These are phyloP conservation scores for Clytia hemisphaerica DNA, from an alignment of 30 jellyfish, hydroid and myxozoan species.

Conservation along the genomic window DNA sequence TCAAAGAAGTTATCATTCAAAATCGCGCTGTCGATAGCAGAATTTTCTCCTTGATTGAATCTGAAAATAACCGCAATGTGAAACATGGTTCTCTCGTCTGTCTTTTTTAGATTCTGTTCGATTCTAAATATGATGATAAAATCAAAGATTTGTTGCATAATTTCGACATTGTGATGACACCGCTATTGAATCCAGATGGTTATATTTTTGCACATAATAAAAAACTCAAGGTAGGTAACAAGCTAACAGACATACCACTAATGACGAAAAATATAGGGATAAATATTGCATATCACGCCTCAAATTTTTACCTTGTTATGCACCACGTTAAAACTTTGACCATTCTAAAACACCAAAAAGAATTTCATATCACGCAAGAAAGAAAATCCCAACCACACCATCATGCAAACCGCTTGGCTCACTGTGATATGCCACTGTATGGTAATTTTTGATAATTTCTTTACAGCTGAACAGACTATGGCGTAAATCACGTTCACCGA, in stretches of 20 bases:
- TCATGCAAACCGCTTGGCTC: too few species aligned
- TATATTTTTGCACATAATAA: slow-evolving; percentile 34
- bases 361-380: too few species aligned
- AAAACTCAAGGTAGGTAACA: slow-evolving; percentile 39
- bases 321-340: too few species aligned
- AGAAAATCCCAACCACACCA: too few species aligned
- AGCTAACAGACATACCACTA: too few species aligned
- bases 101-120: slow-evolving; percentile 53
- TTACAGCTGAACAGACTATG: slow-evolving; percentile 46
- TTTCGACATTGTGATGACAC: slow-evolving; percentile 56
- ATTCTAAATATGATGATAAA: slow-evolving; percentile 49
- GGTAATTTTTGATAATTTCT: not conserved
- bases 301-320: too few species aligned
- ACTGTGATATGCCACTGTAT: not conserved
- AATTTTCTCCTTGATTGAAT: not conserved
- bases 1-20: not conserved
- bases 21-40: not conserved
- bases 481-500: slow-evolving; percentile 80
- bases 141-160: slow-evolving; percentile 35
- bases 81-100: not conserved
- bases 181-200: slow-evolving; percentile 86
- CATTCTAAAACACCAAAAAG: too few species aligned
- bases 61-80: not conserved
- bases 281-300: too few species aligned
- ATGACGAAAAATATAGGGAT: too few species aligned